phyloP scores from a whole-genome alignment of 2,888 invertebrate species.

The Catonia carolina region DNA sequence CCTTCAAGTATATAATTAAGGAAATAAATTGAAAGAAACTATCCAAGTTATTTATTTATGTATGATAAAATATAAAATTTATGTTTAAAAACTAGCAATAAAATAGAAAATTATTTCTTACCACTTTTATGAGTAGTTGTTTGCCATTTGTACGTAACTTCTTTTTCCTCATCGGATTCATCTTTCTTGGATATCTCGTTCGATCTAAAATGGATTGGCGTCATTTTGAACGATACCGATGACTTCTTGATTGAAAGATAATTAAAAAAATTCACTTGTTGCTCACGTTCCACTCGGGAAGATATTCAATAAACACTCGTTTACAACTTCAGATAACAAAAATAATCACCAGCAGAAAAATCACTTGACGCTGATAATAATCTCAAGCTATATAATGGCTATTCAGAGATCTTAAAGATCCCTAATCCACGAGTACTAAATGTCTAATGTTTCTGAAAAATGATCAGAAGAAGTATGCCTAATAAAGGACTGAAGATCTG shows the following conservation, averaged over 20 bases:
- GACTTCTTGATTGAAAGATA: not conserved
- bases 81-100: too few relatives aligned
- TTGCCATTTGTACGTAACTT: not conserved
- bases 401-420: constrained; percentile 19
- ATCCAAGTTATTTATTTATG: too few relatives aligned
- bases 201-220: not conserved
- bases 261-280: constrained; percentile 6
- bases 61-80: too few relatives aligned
- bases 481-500: constrained; percentile 65
- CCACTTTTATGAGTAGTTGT: not conserved
- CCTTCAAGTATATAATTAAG: too few relatives aligned
- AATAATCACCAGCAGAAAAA: constrained; percentile 18
- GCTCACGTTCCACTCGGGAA: too few relatives aligned
- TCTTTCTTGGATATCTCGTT: not conserved
- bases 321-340: too few relatives aligned
- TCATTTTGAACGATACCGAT: constrained; percentile 14
- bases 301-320: too few relatives aligned
- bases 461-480: constrained; percentile 72
- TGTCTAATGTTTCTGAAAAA: constrained; percentile 54
- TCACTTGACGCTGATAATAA: too few relatives aligned
- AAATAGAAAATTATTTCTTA: too few relatives aligned
- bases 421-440: not conserved
- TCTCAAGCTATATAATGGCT: too few relatives aligned
- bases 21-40: too few relatives aligned
- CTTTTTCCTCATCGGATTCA: constrained; percentile 9